phyloP scores from a whole-genome alignment of 2,888 invertebrate genomes.

The Lasioglossum vierecki region DNA sequence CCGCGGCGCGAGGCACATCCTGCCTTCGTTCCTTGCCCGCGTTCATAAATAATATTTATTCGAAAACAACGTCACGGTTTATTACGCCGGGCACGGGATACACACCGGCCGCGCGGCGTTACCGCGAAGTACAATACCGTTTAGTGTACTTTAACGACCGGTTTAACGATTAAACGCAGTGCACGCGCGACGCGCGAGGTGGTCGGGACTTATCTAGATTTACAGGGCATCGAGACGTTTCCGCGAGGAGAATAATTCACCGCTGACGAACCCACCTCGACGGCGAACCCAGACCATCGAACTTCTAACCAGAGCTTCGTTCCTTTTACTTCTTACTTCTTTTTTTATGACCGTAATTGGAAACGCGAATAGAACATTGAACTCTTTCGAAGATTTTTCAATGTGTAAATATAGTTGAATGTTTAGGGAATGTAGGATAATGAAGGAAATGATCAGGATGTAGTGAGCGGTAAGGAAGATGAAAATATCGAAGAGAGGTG shows the following conservation, averaged over 20 bases:
- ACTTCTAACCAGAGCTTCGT: neutral
- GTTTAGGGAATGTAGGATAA: too few species aligned
- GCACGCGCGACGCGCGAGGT: slow-evolving; percentile 19
- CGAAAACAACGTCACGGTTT: slow-evolving; percentile 53
- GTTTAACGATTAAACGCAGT: slow-evolving; percentile 53
- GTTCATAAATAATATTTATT: slow-evolving; percentile 66
- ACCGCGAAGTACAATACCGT: slow-evolving; percentile 42
- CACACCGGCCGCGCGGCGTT: slow-evolving; percentile 7
- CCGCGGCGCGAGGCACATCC: slow-evolving; percentile 15
- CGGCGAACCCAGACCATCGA: neutral
- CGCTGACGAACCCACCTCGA: neutral
- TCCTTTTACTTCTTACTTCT: neutral
- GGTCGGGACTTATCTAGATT: slow-evolving; percentile 27
- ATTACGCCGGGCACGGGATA: slow-evolving; percentile 45
- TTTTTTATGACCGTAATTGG: neutral
- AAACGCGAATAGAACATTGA: neutral
- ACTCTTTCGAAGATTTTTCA: neutral
- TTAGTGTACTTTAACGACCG: slow-evolving; percentile 58
- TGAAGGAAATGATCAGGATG: too few species aligned
- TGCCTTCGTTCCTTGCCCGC: slow-evolving; percentile 17
- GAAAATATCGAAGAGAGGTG: too few species aligned
- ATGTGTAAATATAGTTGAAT: too few species aligned
- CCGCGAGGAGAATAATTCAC: slow-evolving; percentile 16
- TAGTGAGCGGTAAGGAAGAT: too few species aligned
- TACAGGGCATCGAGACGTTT: slow-evolving; percentile 22